Evolutionary conservation across 92 coral and sea anemone genomes (phyloP).

Genomic region (Porites evermanni): DNA sequence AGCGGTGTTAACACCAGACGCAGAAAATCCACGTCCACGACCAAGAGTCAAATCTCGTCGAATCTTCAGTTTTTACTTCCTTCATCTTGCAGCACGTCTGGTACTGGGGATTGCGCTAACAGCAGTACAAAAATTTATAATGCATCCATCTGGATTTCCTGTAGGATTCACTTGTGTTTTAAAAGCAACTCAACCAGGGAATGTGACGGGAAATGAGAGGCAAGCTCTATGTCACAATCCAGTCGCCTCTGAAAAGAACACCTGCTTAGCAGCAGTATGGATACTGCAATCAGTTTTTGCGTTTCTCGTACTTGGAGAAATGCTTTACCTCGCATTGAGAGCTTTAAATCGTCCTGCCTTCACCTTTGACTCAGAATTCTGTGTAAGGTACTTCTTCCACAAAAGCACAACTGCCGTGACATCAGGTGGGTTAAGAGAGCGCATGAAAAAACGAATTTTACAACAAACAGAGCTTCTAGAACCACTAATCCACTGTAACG

Average conservation of each 20-base stretch:
- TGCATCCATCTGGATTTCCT: conserved; percentile 44
- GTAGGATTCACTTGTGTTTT: conserved; percentile 38
- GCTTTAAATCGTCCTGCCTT: conserved; percentile 3
- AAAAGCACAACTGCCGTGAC: conserved; percentile 15
- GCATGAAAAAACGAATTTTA: conserved; percentile 14
- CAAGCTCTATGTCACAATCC: conserved; percentile 41
- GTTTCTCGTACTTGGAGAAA: conserved; percentile 37
- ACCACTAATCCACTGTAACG: conserved; percentile 41
- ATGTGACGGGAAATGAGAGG: neutral
- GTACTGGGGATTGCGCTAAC: conserved; percentile 36
- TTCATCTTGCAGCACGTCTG: conserved; percentile 53
- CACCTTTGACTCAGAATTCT: conserved; percentile 51
- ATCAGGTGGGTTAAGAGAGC: neutral
- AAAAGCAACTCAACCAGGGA: neutral
- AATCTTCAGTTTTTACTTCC: conserved; percentile 46
- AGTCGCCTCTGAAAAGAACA: conserved; percentile 51
- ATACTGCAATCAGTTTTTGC: conserved; percentile 20
- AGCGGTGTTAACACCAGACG: conserved; percentile 24
- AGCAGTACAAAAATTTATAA: conserved; percentile 17
- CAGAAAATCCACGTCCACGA: conserved; percentile 52
- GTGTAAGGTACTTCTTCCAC: conserved; percentile 40
- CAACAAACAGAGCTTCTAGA: conserved; percentile 39
- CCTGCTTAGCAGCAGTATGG: conserved; percentile 2
- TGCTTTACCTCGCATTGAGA: conserved; percentile 26
- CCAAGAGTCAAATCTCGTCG: conserved; percentile 43